A percentile compares a stretch with the other conserved stretches of the same genome.
Evolutionary conservation across 2,113 vertebrate genomes (phyloP).

Genomic region (Ceuthmochares aereus): DNA sequence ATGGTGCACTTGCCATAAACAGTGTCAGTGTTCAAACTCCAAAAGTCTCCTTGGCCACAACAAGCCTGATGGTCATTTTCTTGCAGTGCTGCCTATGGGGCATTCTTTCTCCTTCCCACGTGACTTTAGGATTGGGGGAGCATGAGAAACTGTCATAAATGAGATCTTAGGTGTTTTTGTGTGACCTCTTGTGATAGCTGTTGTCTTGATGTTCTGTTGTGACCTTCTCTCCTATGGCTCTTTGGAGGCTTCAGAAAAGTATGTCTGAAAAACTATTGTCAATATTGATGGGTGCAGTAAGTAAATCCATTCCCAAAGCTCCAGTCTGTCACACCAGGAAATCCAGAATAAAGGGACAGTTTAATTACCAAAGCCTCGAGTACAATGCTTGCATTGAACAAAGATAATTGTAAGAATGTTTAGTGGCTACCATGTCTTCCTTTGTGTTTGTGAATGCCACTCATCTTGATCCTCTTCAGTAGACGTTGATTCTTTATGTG

Average conservation of each 20-base stretch:
- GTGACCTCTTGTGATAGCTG: neutral
- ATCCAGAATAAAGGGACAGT: neutral
- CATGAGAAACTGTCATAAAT: neutral
- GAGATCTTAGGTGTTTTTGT: neutral
- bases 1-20: neutral
- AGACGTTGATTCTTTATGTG: neutral
- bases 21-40: neutral
- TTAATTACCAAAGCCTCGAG: neutral
- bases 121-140: neutral
- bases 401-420: neutral
- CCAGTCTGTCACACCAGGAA: neutral
- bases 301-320: neutral
- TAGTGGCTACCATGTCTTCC: accelerated
- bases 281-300: neutral
- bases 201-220: neutral
- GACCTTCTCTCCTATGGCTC: neutral
- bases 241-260: neutral
- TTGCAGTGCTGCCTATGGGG: neutral
- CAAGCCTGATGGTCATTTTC: neutral
- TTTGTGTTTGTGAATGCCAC: neutral
- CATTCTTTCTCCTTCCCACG: accelerated
- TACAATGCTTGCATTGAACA: neutral
- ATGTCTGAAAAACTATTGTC: neutral
- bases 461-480: neutral
- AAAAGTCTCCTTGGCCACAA: neutral